phyloP scores from a whole-genome alignment of 2,888 invertebrate genomes.

The Pristionchus mayeri region DNA sequence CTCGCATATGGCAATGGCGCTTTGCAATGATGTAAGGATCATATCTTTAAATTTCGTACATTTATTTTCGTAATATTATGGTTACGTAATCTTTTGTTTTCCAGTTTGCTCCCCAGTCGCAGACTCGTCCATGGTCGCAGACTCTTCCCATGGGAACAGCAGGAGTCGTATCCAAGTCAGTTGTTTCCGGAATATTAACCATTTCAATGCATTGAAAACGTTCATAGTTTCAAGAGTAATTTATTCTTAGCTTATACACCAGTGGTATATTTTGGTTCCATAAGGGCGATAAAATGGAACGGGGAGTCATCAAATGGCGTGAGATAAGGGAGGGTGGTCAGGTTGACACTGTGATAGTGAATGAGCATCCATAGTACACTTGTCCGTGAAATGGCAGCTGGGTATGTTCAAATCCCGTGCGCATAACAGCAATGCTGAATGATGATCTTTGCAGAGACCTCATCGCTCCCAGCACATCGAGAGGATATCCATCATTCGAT shows the following conservation, averaged over 20 bases:
- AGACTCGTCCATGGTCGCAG: constrained; percentile 44
- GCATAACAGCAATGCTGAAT: too few relatives aligned
- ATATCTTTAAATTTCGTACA: too few relatives aligned
- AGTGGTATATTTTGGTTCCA: background rate
- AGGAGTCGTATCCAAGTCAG: background rate
- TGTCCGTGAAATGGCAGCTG: background rate
- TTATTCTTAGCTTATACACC: too few relatives aligned
- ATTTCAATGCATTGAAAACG: too few relatives aligned
- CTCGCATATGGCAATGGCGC: constrained; percentile 37
- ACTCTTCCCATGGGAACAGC: constrained; percentile 46
- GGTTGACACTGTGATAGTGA: background rate
- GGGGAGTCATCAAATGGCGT: constrained; percentile 12
- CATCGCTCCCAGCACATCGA: constrained; percentile 43
- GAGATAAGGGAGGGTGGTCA: constrained; percentile 11
- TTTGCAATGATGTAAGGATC: constrained; percentile 44
- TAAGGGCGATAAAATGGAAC: background rate
- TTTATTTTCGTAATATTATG: too few relatives aligned
- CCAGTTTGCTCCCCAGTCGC: constrained; percentile 42
- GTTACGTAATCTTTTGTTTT: background rate
- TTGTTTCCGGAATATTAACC: too few relatives aligned
- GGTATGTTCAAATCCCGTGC: background rate
- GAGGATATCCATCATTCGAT: constrained; percentile 9
- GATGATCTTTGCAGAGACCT: background rate
- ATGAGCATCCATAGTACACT: constrained; percentile 1
- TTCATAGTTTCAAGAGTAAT: background rate